Conservation (phyloP, 2,797 vertebrate species). For the Aulostomus chinensis region DNA sequence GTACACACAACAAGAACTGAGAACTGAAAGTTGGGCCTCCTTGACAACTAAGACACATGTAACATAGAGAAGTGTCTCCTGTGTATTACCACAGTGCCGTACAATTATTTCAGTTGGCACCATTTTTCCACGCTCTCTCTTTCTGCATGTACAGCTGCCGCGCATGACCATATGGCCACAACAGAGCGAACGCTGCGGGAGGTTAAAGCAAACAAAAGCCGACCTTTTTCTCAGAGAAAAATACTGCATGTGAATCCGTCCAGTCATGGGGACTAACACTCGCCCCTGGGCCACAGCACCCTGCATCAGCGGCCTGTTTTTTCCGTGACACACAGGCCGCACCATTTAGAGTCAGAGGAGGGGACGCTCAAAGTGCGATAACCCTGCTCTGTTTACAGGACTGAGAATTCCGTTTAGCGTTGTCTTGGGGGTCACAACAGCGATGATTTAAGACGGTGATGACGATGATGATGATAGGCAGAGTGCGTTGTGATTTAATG, state of each 20-base stretch:
- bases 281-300: slow-evolving; percentile 60
- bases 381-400: slow-evolving; percentile 15
- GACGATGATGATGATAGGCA: slow-evolving; percentile 36
- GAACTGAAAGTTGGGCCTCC: slow-evolving; percentile 34
- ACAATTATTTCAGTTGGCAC: background rate
- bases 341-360: slow-evolving; percentile 38
- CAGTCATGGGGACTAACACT: slow-evolving; percentile 67
- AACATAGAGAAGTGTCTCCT: no score
- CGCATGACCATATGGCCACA: slow-evolving; percentile 31
- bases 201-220: slow-evolving; percentile 57
- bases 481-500: slow-evolving; percentile 41
- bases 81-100: no score
- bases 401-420: slow-evolving; percentile 36
- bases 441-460: slow-evolving; percentile 33
- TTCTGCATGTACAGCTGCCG: slow-evolving; percentile 10
- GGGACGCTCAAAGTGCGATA: slow-evolving; percentile 40
- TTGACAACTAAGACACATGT: slow-evolving; percentile 2
- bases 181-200: slow-evolving; percentile 20
- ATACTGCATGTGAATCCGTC: slow-evolving; percentile 65
- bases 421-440: slow-evolving; percentile 43
- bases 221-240: slow-evolving; percentile 56
- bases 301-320: slow-evolving; percentile 72
- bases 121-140: background rate
- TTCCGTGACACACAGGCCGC: slow-evolving; percentile 64
- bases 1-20: slow-evolving; percentile 28